A percentile compares a stretch with the other conserved stretches of the same genome.
Evolutionary conservation across 1,140 invertebrate species (phyloP).

Genomic region (Sipha flava): DNA sequence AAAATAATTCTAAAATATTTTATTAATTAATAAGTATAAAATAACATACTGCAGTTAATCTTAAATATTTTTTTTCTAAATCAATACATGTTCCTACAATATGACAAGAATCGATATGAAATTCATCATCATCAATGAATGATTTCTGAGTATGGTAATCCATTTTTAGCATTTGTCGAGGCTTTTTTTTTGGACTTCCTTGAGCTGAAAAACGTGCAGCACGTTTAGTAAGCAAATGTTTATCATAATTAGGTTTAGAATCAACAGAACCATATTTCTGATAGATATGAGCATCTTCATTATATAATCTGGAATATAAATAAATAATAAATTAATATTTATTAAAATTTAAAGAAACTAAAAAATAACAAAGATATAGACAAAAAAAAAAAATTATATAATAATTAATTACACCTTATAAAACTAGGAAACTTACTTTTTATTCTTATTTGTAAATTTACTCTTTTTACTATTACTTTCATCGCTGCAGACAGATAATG

Average conservation of each 20-base stretch:
- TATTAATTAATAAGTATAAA: neutral
- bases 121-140: slow-evolving; percentile 41
- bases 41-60: slow-evolving; percentile 70
- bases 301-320: neutral
- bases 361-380: neutral
- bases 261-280: slow-evolving; percentile 18
- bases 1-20: neutral
- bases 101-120: slow-evolving; percentile 58
- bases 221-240: slow-evolving; percentile 68
- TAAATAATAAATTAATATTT: neutral
- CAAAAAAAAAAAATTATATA: neutral
- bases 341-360: neutral
- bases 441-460: slow-evolving; percentile 13
- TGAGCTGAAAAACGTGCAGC: slow-evolving; percentile 67
- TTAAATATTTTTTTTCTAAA: slow-evolving; percentile 88
- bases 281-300: slow-evolving; percentile 29
- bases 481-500: neutral
- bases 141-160: slow-evolving; percentile 37
- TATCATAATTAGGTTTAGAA: slow-evolving; percentile 39
- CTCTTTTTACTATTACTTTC: slow-evolving; percentile 6
- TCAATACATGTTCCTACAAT: slow-evolving; percentile 88
- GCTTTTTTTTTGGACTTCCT: slow-evolving; percentile 32
- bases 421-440: neutral
- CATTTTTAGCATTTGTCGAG: neutral
- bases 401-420: neutral